phyloP scores from a whole-genome alignment of 1,140 invertebrate species.

The Temnothorax longispinosus region DNA sequence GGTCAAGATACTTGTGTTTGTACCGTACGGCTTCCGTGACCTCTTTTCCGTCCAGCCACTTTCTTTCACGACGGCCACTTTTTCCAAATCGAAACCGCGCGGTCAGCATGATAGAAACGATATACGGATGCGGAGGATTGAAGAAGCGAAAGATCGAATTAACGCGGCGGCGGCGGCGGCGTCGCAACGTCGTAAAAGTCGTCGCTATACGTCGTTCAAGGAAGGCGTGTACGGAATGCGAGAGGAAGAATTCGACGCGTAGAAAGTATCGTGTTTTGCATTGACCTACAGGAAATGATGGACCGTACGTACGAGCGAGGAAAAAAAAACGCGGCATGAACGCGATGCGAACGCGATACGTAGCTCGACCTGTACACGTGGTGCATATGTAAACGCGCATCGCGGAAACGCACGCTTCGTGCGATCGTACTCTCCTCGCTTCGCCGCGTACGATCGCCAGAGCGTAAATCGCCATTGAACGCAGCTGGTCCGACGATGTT shows the following conservation, averaged over 20 bases:
- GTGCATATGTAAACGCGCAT: slow-evolving; percentile 16
- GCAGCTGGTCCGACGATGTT: not conserved
- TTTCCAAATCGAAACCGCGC: slow-evolving; percentile 40
- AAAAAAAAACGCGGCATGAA: not conserved
- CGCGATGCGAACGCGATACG: slow-evolving; percentile 35
- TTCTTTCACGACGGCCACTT: slow-evolving; percentile 58
- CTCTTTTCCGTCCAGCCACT: slow-evolving; percentile 61
- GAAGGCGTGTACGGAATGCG: not conserved
- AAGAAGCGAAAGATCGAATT: not conserved
- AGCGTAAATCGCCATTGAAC: slow-evolving; percentile 64
- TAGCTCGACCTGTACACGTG: not conserved
- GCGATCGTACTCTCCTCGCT: slow-evolving; percentile 62
- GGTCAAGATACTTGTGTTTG: slow-evolving; percentile 64
- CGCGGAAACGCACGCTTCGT: slow-evolving; percentile 27
- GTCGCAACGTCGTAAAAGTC: not conserved
- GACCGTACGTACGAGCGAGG: not conserved
- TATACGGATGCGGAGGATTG: not conserved
- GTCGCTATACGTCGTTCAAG: too few relatives aligned
- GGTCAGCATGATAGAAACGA: slow-evolving; percentile 25
- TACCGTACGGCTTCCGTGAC: slow-evolving; percentile 63
- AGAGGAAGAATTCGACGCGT: not conserved
- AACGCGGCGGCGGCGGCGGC: not conserved
- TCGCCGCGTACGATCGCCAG: slow-evolving; percentile 54
- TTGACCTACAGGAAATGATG: slow-evolving; percentile 66
- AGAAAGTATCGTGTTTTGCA: slow-evolving; percentile 64